These are phyloP conservation scores for Paradoxurus hermaphroditus DNA, from an alignment of 2,113 vertebrate genomes.

Conservation along the genomic window DNA sequence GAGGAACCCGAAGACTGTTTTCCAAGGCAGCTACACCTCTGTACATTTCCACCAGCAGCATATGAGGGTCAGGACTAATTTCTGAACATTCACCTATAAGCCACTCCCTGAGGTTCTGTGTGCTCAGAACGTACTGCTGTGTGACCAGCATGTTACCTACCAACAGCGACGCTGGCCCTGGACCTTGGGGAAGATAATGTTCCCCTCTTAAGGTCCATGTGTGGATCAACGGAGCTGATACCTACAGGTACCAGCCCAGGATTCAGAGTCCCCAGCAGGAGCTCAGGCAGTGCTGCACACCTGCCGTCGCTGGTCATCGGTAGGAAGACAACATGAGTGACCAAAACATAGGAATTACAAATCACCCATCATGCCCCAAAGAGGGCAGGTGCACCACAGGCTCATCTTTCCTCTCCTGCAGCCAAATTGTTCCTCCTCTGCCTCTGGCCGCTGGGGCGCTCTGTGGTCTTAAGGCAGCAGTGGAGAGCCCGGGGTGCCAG, in stretches of 20 bases:
- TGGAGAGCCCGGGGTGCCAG: too few species aligned
- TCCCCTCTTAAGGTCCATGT: background rate
- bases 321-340: background rate
- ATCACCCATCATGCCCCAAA: background rate
- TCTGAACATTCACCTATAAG: background rate
- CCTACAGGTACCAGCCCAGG: background rate
- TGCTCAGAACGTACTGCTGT: background rate
- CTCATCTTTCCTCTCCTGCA: too few species aligned
- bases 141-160: background rate
- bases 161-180: rapidly evolving
- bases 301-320: background rate
- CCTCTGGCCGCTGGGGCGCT: too few species aligned
- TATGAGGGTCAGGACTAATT: background rate
- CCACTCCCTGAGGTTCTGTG: background rate
- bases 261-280: background rate
- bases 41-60: too few species aligned
- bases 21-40: background rate
- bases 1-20: background rate
- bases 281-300: background rate
- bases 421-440: too few species aligned
- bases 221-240: background rate
- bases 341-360: background rate
- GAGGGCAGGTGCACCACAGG: background rate
- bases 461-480: too few species aligned
- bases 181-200: background rate